Evolutionary conservation across 2,888 invertebrate species (phyloP).

Genomic region (Geotrupes spiniger): DNA sequence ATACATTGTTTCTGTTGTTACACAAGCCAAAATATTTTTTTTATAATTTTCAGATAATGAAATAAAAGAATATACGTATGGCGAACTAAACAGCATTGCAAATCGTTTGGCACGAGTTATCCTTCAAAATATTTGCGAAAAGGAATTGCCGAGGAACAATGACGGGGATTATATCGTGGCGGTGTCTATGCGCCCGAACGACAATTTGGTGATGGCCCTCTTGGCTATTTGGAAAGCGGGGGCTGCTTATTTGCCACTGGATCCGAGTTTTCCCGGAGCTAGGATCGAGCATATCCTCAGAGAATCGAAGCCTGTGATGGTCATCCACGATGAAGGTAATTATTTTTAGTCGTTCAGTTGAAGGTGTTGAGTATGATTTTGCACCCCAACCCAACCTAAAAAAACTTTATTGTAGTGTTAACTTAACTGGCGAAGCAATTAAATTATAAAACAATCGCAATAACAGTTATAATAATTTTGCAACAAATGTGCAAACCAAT

Average conservation of each 20-base stretch:
- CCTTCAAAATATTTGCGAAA: constrained; percentile 45
- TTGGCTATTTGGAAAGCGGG: constrained; percentile 79
- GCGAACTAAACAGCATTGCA: constrained; percentile 56
- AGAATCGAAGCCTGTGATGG: constrained; percentile 69
- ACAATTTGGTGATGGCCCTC: constrained; percentile 63
- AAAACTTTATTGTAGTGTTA: no score
- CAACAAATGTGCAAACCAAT: no score
- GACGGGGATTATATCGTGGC: constrained; percentile 75
- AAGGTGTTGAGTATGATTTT: background rate
- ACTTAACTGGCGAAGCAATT: no score
- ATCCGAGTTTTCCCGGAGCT: constrained; percentile 66
- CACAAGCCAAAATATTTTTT: constrained; percentile 6
- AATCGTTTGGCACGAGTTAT: constrained; percentile 60
- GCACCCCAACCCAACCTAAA: background rate
- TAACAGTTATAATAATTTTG: no score
- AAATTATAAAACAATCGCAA: no score
- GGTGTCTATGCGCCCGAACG: constrained; percentile 76
- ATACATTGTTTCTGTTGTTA: no score
- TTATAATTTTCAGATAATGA: constrained; percentile 35
- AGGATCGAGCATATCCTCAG: constrained; percentile 73
- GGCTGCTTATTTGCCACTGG: constrained; percentile 81
- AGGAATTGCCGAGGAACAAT: constrained; percentile 52
- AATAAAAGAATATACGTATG: constrained; percentile 49
- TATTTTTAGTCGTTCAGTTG: constrained; percentile 1
- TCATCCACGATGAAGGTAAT: constrained; percentile 65